Base-by-base conservation (phyloP, 2,888 invertebrate genomes). In the Proisotoma minuta region DNA sequence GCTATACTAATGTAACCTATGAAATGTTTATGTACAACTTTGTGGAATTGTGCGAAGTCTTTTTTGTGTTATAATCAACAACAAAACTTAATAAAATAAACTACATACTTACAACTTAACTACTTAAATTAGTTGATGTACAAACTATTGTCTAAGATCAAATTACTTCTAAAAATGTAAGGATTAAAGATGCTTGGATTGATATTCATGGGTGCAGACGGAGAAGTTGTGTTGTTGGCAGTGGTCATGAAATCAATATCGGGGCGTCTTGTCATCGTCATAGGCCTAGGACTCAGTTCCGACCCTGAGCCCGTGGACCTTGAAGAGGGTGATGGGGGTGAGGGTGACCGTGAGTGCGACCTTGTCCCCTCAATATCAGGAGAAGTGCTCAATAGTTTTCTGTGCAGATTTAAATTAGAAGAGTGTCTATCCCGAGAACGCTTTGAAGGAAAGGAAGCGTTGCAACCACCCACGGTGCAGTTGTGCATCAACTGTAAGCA, bases 401-500 rank as follows among this genome's bases (percentile, higher is more conserved):
- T 84, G 77, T 97, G 96, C 43, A 97, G 82, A 77, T 89, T 94
- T 60, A 89, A 82, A 77, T 97, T 96, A 20, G 92, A 86, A 27
- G 62, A 57, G 78, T 97, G 96, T 1, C 93, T 84, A 75, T 97
- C 96, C 74, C 95, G 85, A 75, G 89, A 91, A 60, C 93, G 82
- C 77, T 93, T 95, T 0, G 95, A 94, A 3, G 93, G 90, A 77
- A 96, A 97, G 0, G 93, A 89, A 0, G 95, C 94, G 79, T 90
- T 90, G 78, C 97, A 97, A 1, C 95, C 94, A 71, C 93, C 93
- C 26, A 93, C 88, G 75, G 88, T 91, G 79, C 97, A 97, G 76
- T 90, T 91, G 79, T 95, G 95, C 88, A 94, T 91, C 64, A 95
- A 80, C 79, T 73, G 63, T 63, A 54, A 39, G 39, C 39, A 54